These are phyloP conservation scores for Pantala flavescens DNA, from an alignment of 1,140 invertebrate genomes.

Conservation along the genomic window DNA sequence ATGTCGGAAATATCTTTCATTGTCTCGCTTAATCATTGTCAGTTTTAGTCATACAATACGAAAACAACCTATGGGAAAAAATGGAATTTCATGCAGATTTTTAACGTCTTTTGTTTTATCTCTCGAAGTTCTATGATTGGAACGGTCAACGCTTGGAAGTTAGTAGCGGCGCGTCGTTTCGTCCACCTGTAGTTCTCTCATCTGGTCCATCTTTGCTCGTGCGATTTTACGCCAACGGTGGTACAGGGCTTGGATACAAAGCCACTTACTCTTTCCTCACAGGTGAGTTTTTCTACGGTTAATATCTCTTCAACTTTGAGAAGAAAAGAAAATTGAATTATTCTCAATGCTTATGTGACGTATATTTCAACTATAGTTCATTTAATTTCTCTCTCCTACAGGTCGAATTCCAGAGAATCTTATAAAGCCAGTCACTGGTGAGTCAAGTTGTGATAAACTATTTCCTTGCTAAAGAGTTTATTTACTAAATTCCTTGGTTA, in stretches of 20 bases:
- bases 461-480: too few relatives aligned
- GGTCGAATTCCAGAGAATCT: constrained; percentile 41
- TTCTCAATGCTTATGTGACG: neutral
- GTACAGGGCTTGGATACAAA: constrained; percentile 55
- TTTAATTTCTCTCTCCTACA: constrained; percentile 30
- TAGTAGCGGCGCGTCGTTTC: constrained; percentile 53
- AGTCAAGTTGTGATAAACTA: too few relatives aligned
- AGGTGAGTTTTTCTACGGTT: constrained; percentile 15
- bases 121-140: constrained; percentile 53
- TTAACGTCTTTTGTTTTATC: too few relatives aligned
- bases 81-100: too few relatives aligned
- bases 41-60: too few relatives aligned
- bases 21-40: too few relatives aligned
- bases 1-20: too few relatives aligned
- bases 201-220: constrained; percentile 51
- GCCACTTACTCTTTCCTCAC: constrained; percentile 49
- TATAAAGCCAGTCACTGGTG: constrained; percentile 46
- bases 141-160: constrained; percentile 55
- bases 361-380: neutral
- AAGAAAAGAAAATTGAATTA: neutral
- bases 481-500: too few relatives aligned
- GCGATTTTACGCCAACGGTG: constrained; percentile 61
- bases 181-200: constrained; percentile 55
- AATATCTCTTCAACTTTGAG: neutral
- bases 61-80: too few relatives aligned